Percentiles rank a stretch among this genome's conserved stretches.
phyloP scores from a whole-genome alignment of 2,888 invertebrate species.

The Aporophyla lueneburgensis region DNA sequence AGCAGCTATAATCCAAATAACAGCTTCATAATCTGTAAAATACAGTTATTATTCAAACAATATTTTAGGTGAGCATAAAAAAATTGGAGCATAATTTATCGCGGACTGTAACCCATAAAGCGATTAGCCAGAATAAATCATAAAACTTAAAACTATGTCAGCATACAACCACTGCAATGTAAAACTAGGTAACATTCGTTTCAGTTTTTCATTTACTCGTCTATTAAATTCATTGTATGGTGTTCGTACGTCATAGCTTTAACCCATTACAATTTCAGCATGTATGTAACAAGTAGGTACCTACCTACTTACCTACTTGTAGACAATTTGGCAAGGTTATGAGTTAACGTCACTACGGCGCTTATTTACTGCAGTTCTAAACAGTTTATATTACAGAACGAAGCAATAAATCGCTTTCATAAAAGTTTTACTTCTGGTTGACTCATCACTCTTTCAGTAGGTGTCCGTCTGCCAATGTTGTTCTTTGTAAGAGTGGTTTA shows the following conservation, averaged over 20 bases:
- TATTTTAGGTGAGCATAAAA: background rate
- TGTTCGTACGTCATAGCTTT: constrained; percentile 41
- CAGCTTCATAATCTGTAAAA: background rate
- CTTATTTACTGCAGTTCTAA: constrained; percentile 47
- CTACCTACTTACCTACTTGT: constrained; percentile 18
- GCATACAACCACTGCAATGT: background rate
- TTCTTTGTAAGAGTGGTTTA: constrained; percentile 2
- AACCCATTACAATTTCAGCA: constrained; percentile 41
- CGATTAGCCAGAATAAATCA: constrained; percentile 19
- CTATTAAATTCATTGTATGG: constrained; percentile 30
- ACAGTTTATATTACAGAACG: constrained; percentile 45
- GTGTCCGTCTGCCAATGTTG: constrained; percentile 7
- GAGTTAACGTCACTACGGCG: constrained; percentile 54
- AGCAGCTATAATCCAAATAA: background rate
- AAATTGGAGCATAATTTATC: constrained; percentile 3
- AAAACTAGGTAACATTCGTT: constrained; percentile 18
- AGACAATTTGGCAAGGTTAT: constrained; percentile 59
- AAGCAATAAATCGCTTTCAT: constrained; percentile 24
- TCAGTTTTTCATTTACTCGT: constrained; percentile 14
- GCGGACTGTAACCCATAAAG: background rate
- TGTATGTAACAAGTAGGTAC: constrained; percentile 29
- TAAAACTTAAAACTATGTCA: constrained; percentile 19
- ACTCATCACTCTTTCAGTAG: constrained; percentile 23
- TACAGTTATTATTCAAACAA: background rate
- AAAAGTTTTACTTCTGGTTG: constrained; percentile 19